A percentile compares a stretch with the other conserved stretches of the same genome.
phyloP scores from a whole-genome alignment of 2,113 vertebrate genomes.

The Mobula hypostoma region DNA sequence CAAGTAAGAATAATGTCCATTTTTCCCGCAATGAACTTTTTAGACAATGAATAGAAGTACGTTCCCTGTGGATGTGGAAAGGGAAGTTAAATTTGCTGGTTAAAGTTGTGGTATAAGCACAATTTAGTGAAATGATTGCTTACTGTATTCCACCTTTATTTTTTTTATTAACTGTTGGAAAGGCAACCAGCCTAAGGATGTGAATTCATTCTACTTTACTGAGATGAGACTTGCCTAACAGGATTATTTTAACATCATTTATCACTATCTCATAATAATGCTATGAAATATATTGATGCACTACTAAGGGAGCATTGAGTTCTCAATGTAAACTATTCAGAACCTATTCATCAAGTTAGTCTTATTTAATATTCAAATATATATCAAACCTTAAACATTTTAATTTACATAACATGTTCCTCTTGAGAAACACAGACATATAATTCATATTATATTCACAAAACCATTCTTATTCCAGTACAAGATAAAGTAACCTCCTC shows the following conservation, averaged over 20 bases:
- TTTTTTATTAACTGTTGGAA: background rate
- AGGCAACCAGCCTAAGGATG: background rate
- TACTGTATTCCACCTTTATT: background rate
- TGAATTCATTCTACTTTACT: background rate
- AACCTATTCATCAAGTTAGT: background rate
- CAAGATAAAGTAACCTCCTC: background rate
- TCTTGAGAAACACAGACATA: background rate
- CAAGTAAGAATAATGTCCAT: background rate
- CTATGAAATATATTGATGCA: background rate
- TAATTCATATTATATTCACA: background rate
- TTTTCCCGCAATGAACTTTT: background rate
- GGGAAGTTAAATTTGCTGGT: background rate
- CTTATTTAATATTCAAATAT: background rate
- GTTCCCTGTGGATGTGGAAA: background rate
- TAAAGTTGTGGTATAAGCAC: background rate
- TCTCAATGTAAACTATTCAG: background rate
- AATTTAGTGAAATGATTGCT: background rate
- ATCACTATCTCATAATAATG: background rate
- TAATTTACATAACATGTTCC: background rate
- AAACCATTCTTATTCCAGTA: background rate
- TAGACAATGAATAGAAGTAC: background rate
- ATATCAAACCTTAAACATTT: background rate
- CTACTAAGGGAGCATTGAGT: background rate
- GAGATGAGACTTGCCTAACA: background rate
- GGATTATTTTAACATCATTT: background rate